Percentiles rank a stretch among this genome's conserved stretches.
These are phyloP conservation scores for Parnassius smintheus DNA, from an alignment of 2,888 invertebrate genomes.

Conservation along the genomic window DNA sequence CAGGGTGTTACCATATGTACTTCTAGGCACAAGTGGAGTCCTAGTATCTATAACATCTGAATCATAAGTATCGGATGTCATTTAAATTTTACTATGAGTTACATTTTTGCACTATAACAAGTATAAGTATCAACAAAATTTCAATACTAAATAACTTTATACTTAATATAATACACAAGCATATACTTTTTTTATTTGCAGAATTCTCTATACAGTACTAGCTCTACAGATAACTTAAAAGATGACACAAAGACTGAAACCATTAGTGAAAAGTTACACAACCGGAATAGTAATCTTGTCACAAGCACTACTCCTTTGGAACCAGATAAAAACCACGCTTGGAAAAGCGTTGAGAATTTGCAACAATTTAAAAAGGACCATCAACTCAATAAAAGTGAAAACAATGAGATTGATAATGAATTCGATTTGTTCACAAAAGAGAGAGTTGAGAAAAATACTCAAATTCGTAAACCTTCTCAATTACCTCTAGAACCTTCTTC, in stretches of 20 bases:
- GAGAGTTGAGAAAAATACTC: slow-evolving; percentile 59
- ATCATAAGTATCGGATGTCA: no score
- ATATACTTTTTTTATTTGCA: slow-evolving; percentile 34
- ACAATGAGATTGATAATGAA: slow-evolving; percentile 67
- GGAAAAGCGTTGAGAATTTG: slow-evolving; percentile 58
- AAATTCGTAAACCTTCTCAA: slow-evolving; percentile 46
- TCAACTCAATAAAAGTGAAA: slow-evolving; percentile 17
- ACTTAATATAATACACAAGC: no score
- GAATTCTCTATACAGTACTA: slow-evolving; percentile 64
- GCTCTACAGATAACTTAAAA: slow-evolving; percentile 56
- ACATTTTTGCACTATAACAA: no score
- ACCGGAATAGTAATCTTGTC: slow-evolving; percentile 34
- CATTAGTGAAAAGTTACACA: slow-evolving; percentile 34
- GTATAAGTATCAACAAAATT: no score
- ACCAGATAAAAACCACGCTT: slow-evolving; percentile 53
- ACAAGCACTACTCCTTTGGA: slow-evolving; percentile 64
- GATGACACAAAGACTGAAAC: slow-evolving; percentile 49
- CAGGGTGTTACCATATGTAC: no score
- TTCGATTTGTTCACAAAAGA: slow-evolving; percentile 72
- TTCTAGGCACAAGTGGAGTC: no score
- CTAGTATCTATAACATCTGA: no score
- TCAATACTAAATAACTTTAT: no score
- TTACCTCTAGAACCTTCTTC: slow-evolving; percentile 57
- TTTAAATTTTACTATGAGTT: no score
- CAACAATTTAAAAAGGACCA: slow-evolving; percentile 31